These are phyloP conservation scores for Neolamprologus brichardi DNA, from an alignment of 2,113 vertebrate species.

Conservation along the genomic window DNA sequence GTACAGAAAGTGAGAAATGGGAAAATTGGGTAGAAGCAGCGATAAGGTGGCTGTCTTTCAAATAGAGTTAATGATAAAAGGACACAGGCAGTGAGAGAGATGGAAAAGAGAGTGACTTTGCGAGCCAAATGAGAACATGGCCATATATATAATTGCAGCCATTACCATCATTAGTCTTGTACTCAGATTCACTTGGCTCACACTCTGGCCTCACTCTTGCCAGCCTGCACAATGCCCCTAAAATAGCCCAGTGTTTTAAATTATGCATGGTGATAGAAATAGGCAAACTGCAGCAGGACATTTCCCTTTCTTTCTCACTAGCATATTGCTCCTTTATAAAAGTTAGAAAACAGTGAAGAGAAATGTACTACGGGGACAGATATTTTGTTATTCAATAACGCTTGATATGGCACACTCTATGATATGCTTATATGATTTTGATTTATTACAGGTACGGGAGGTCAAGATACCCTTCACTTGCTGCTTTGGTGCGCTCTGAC, in stretches of 20 bases:
- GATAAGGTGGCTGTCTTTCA: neutral
- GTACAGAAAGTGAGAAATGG: neutral
- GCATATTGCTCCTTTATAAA: neutral
- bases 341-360: neutral
- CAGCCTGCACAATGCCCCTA: conserved; percentile 41
- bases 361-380: neutral
- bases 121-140: conserved; percentile 44
- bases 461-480: neutral
- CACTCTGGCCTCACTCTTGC: conserved; percentile 25
- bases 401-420: neutral
- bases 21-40: neutral
- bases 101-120: conserved; percentile 8
- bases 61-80: conserved; percentile 4
- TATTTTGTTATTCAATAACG: neutral
- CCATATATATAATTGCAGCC: conserved; percentile 52
- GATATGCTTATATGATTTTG: neutral
- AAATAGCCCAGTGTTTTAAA: conserved; percentile 60
- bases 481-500: neutral
- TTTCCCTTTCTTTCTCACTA: neutral
- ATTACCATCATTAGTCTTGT: conserved; percentile 57
- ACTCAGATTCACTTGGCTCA: conserved; percentile 38
- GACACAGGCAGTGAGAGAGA: neutral
- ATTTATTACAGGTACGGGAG: conserved; percentile 31
- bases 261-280: conserved; percentile 61
- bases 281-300: conserved; percentile 40